Conservation (phyloP, 2,888 invertebrate genomes). For the Bunonema sp. region DNA sequence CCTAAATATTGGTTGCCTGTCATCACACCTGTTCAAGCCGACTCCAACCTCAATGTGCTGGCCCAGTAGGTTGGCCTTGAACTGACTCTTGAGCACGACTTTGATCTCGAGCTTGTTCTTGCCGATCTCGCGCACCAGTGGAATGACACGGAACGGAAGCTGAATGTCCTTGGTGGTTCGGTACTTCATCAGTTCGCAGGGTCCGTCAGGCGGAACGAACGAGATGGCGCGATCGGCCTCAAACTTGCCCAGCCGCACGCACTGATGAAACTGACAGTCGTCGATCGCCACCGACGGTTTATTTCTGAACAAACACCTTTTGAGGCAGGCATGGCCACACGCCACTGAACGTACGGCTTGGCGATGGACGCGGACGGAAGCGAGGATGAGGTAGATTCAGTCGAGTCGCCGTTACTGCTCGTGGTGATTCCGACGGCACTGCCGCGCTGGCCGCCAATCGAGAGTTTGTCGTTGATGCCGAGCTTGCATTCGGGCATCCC, state of each 20-base stretch:
- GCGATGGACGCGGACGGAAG: no score
- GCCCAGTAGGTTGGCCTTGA: slow-evolving; percentile 87
- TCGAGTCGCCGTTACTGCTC: no score
- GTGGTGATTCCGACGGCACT: no score
- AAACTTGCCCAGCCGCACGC: slow-evolving; percentile 96
- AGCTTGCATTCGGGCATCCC: slow-evolving; percentile 99
- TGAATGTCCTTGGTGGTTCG: slow-evolving; percentile 99
- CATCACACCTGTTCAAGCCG: background rate
- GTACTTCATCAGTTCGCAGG: slow-evolving; percentile 99
- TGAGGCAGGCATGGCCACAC: no score
- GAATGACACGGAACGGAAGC: slow-evolving; percentile 94
- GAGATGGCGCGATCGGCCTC: slow-evolving; percentile 99
- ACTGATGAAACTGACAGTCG: slow-evolving; percentile 99
- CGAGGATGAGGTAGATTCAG: no score
- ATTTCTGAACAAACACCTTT: slow-evolving; percentile 49
- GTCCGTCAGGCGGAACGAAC: slow-evolving; percentile 98
- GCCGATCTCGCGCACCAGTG: slow-evolving; percentile 87
- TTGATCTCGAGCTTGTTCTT: slow-evolving; percentile 99
- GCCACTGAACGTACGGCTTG: no score
- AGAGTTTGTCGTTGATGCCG: slow-evolving; percentile 96
- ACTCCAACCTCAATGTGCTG: slow-evolving; percentile 81
- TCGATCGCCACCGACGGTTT: slow-evolving; percentile 98
- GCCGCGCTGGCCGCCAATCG: slow-evolving; percentile 68
- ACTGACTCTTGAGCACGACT: slow-evolving; percentile 89
- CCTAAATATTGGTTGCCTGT: slow-evolving; percentile 34